Conservation (phyloP, 2,113 vertebrate genomes). For the Anoplopoma fimbria region DNA sequence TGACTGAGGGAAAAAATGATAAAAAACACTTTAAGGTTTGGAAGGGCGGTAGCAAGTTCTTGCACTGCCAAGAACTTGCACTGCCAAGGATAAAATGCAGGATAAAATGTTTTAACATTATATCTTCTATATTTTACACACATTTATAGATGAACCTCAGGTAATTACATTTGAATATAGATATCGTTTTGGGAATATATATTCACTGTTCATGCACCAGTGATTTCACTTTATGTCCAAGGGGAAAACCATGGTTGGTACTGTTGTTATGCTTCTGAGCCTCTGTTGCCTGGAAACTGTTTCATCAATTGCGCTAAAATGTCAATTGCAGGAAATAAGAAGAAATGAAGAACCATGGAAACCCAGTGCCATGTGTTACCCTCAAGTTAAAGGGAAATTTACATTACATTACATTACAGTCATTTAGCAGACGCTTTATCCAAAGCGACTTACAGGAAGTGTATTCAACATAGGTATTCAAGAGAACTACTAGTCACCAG, state of each 20-base stretch:
- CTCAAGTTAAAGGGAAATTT: not conserved
- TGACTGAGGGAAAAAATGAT: not conserved
- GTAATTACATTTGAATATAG: not conserved
- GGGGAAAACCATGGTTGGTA: not conserved
- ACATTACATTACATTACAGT: too few relatives aligned
- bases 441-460: too few relatives aligned
- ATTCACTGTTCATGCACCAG: not conserved
- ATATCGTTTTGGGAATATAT: not conserved
- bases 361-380: not conserved
- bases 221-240: conserved; percentile 5
- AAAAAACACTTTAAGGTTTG: not conserved
- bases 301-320: conserved; percentile 6
- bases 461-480: too few relatives aligned
- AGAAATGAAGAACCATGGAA: not conserved
- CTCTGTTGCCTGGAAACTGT: conserved; percentile 58
- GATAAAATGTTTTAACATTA: not conserved
- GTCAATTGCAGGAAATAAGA: not conserved
- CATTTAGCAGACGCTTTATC: too few relatives aligned
- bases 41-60: not conserved
- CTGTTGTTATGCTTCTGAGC: not conserved
- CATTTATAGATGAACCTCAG: not conserved
- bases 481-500: too few relatives aligned
- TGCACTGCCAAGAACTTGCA: too few relatives aligned
- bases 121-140: not conserved
- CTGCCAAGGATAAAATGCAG: too few relatives aligned